These are phyloP conservation scores for Neosalanx taihuensis DNA, from an alignment of 2,797 vertebrate genomes.

Conservation along the genomic window DNA sequence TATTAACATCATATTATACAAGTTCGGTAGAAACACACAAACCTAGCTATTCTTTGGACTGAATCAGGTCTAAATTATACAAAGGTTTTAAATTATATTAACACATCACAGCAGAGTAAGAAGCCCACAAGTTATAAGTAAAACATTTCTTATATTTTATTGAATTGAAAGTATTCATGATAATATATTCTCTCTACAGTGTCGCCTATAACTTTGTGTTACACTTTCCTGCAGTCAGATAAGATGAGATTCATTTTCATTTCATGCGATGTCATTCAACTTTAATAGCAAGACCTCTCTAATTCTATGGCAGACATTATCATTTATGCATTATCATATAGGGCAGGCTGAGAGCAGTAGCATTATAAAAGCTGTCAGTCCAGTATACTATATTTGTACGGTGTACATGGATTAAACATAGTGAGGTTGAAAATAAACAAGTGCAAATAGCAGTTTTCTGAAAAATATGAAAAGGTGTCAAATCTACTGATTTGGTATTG, in stretches of 20 bases:
- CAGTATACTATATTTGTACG: constrained; percentile 10
- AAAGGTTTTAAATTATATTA: neutral
- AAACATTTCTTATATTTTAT: constrained; percentile 60
- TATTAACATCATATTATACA: too few species aligned
- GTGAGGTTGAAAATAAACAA: neutral
- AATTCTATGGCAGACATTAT: constrained; percentile 44
- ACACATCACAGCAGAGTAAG: neutral
- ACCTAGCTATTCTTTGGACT: neutral
- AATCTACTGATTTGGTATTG: neutral
- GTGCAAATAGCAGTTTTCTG: neutral
- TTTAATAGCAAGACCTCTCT: constrained; percentile 50
- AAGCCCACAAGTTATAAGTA: constrained; percentile 16
- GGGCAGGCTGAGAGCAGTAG: neutral
- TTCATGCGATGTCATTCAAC: constrained; percentile 68
- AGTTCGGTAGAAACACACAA: too few species aligned
- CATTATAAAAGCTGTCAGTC: constrained; percentile 20
- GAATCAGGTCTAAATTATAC: neutral
- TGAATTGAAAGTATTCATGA: constrained; percentile 53
- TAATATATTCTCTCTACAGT: constrained; percentile 46
- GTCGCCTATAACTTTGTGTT: constrained; percentile 50
- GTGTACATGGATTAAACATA: constrained; percentile 8
- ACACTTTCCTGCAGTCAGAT: constrained; percentile 54
- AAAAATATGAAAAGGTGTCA: neutral
- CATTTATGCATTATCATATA: constrained; percentile 37
- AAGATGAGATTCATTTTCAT: constrained; percentile 45